Base-by-base conservation (phyloP, 2,797 vertebrate species). In the Octomys mimax region DNA sequence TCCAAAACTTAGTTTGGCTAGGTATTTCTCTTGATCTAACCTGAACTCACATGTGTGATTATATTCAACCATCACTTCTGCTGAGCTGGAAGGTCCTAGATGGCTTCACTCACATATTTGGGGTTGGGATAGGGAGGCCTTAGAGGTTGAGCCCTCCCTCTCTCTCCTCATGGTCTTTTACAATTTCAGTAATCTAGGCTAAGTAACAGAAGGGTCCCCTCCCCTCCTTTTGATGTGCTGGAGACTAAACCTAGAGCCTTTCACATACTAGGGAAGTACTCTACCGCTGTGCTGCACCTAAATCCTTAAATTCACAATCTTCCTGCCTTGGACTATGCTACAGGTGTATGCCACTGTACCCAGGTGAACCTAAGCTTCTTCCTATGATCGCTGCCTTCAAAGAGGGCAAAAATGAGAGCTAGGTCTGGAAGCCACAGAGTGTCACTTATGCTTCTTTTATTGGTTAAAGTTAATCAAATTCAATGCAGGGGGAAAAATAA, bases 401-500 rank as follows among this genome's bases (percentile, higher is more conserved):
- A 87, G 11, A 84, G 4, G 46, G 36, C 85, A 31, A 93, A 92
- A 92, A 91, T 75, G 11, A 22, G 70, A 96, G 39, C 33, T 71
- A 36, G 5, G 21, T 82, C 70, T 95, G 59, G 26, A 77, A 57
- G 22, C 89, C 61, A 82, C 31, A 78, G 6, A 33, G 19, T 4
- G 46, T 92, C 57, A 82, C 12, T 75, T 71, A 42, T 92, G 16
- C n/a, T 39, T 92, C 95, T 92, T 87, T 54, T 92, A 7, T 71
- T 83, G 83, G 39, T 70, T 86, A 84, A 75, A 83, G 82, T 70
- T 49, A 83, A 54, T 70, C 80, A 66, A 13, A 93, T 64, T 88
- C 36, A 83, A 94, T 16, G 24, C 16, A 21, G 70, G 21, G 6
- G 26, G 19, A 57, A 39, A 89, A 71, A 79, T 11, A 88, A 84